Evolutionary conservation across 2,888 invertebrate genomes (phyloP).

Genomic region (Ectropis crepuscularia): DNA sequence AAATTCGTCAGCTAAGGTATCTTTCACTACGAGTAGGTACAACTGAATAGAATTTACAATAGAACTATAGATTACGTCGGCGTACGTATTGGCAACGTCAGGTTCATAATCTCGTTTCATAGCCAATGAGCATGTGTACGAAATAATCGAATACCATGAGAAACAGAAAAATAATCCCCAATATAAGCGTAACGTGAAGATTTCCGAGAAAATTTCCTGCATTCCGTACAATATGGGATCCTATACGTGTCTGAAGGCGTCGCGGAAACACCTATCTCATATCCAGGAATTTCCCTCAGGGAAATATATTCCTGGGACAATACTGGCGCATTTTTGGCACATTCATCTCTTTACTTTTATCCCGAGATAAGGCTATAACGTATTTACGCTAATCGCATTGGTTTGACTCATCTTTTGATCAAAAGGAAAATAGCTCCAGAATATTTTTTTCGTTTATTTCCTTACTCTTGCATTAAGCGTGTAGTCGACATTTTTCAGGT

Average conservation of each 20-base stretch:
- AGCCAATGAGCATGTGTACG: slow-evolving; percentile 34
- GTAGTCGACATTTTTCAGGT: slow-evolving; percentile 30
- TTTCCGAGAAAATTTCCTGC: slow-evolving; percentile 65
- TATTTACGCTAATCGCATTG: slow-evolving; percentile 38
- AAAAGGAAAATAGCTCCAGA: slow-evolving; percentile 28
- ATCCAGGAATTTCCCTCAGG: slow-evolving; percentile 58
- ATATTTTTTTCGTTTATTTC: slow-evolving; percentile 20
- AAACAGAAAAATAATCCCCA: slow-evolving; percentile 44
- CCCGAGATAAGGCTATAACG: slow-evolving; percentile 24
- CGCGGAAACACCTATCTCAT: slow-evolving; percentile 57
- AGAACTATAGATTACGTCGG: no score
- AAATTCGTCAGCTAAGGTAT: no score
- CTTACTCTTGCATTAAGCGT: slow-evolving; percentile 22
- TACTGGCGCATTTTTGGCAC: slow-evolving; percentile 35
- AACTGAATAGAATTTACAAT: no score
- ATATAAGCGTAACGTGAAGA: slow-evolving; percentile 56
- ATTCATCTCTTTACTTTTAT: slow-evolving; percentile 33
- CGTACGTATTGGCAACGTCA: background rate
- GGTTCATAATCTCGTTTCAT: slow-evolving; percentile 21
- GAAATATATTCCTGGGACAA: slow-evolving; percentile 40
- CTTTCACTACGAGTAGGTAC: no score
- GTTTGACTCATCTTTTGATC: slow-evolving; percentile 33
- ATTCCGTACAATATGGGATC: slow-evolving; percentile 47
- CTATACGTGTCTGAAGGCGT: slow-evolving; percentile 40
- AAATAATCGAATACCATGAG: slow-evolving; percentile 48